Conservation (phyloP, 2,113 vertebrate genomes). For the Falcunculus frontatus region DNA sequence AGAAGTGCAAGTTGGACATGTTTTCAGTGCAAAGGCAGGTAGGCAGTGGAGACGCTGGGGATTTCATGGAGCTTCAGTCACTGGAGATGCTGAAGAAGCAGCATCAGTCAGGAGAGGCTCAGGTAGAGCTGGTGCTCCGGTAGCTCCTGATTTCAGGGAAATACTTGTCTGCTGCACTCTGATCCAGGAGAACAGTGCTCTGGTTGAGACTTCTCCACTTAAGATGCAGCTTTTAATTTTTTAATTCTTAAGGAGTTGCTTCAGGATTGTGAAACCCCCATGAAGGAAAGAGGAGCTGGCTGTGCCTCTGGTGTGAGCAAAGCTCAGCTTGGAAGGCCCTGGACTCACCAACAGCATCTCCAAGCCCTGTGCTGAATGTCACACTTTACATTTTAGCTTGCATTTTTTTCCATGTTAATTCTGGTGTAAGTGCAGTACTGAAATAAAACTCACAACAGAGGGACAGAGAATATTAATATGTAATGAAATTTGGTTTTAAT, state of each 20-base stretch:
- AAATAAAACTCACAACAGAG: neutral
- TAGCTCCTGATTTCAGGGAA: neutral
- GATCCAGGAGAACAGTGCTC: neutral
- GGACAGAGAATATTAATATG: neutral
- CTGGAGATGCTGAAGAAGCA: neutral
- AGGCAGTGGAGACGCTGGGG: neutral
- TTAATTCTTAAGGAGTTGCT: neutral
- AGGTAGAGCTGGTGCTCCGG: neutral
- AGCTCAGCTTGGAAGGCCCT: neutral
- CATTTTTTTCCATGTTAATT: neutral
- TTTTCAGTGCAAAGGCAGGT: neutral
- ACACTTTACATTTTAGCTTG: neutral
- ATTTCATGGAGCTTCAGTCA: neutral
- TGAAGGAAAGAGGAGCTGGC: neutral
- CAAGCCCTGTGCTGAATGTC: neutral
- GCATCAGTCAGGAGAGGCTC: neutral
- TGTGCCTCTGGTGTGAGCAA: neutral
- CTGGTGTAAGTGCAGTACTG: neutral
- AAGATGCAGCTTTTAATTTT: neutral
- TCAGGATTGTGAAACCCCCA: neutral
- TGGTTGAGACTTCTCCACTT: neutral
- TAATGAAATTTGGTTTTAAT: neutral
- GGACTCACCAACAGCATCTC: neutral
- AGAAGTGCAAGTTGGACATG: rapidly evolving
- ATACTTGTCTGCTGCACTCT: neutral